Base-by-base conservation (phyloP, 2,797 vertebrate species). In the Semaprochilodus insignis region DNA sequence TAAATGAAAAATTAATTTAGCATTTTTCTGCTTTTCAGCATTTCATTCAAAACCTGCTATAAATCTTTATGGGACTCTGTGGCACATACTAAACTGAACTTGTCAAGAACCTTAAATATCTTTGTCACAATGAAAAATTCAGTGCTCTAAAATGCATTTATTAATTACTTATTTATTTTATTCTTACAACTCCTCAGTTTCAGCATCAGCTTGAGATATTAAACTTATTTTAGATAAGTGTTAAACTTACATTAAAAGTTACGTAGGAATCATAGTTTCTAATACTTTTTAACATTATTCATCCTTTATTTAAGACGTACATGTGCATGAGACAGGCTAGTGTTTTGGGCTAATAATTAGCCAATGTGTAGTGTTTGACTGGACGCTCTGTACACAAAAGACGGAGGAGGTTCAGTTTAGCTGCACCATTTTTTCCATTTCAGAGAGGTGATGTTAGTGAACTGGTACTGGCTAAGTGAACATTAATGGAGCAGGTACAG, bases 311-410 rank as follows among this genome's bases (percentile, higher is more conserved):
- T 13, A 67, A 36, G 34, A 67, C 10, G 19, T 21, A 40, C 17
- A 11, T 4, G 65, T 40, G 19, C 16, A 67, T 19, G 17, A 34
- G 15, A 34, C 63, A 36, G 31, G 65, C 10, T 17, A 21, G 34
- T 55, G 48, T 73, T 54, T 55, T 73, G 54, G 70, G 31, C 51
- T 73, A 73, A 73, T 73, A 21, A 55, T 55, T 73, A 34, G 3
- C 71, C 54, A 73, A 6, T 19, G 25, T 55, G 16, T 73, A 73
- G 23, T 54, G 23, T 73, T 21, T 51, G 27, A 55, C 71, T 11
- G 51, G 19, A 55, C 23, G 52, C 25, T 21, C 51, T 34, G 71
- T 34, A 34, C 51, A 73, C 71, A 73, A 17, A 31, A 55, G 51
- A 34, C 19, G 23, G 21, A 48, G 67, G 67, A n/a, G 10, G 13